A percentile compares a stretch with the other conserved stretches of the same genome.
Evolutionary conservation across 2,797 vertebrate species (phyloP).

Genomic region (Tauraco hartlaubi): DNA sequence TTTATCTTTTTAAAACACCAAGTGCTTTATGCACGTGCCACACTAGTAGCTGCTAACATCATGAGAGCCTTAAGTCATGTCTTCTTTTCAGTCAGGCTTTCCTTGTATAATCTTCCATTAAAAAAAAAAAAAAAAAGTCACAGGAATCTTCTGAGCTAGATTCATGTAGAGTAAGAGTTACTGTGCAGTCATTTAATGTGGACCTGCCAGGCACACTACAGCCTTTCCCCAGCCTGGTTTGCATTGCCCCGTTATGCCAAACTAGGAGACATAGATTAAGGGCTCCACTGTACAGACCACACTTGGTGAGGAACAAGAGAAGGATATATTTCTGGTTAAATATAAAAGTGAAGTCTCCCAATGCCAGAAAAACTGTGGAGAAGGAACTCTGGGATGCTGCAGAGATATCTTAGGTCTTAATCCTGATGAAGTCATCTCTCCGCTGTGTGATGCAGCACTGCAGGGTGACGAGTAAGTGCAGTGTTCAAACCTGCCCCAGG

Average conservation of each 20-base stretch:
- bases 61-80: neutral
- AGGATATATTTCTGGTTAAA: neutral
- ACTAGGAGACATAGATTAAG: neutral
- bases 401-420: neutral
- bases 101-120: neutral
- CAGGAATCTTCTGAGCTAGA: neutral
- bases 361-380: neutral
- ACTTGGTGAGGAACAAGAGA: neutral
- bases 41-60: slow-evolving; percentile 11
- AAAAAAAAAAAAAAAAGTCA: neutral
- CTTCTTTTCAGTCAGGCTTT: neutral
- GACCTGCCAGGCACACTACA: neutral
- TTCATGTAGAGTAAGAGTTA: neutral
- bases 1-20: neutral
- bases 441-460: neutral
- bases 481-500: neutral
- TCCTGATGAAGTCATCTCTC: neutral
- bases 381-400: neutral
- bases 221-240: neutral
- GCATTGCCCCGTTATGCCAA: neutral
- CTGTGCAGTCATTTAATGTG: neutral
- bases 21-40: neutral
- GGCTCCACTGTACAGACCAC: neutral
- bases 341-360: neutral
- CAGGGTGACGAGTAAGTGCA: neutral